phyloP scores from a whole-genome alignment of 2,113 vertebrate species.

The Platysternon megacephalum region DNA sequence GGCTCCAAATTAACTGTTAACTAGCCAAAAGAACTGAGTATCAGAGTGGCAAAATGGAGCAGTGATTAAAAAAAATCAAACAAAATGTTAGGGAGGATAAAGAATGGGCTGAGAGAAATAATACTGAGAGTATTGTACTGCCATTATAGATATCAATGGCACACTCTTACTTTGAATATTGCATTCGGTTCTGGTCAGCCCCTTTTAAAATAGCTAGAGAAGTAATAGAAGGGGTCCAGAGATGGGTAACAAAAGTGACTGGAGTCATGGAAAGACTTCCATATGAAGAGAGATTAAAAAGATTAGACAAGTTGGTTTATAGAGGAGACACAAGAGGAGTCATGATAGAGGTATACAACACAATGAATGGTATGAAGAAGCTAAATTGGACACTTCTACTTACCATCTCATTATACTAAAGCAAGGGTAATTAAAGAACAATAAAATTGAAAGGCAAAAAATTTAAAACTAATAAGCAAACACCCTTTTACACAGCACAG shows the following conservation, averaged over 20 bases:
- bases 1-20: neutral
- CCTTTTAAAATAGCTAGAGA: neutral
- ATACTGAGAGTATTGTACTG: neutral
- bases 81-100: neutral
- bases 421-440: slow-evolving; percentile 14
- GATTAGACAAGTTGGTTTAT: neutral
- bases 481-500: neutral
- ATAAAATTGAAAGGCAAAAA: slow-evolving; percentile 22
- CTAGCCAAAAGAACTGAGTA: neutral
- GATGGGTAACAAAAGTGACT: neutral
- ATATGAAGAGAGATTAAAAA: accelerated
- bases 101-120: neutral
- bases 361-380: neutral
- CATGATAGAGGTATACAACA: neutral
- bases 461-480: slow-evolving; percentile 28
- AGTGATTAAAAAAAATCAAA: neutral
- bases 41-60: neutral
- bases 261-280: neutral
- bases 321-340: neutral
- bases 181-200: neutral
- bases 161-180: neutral
- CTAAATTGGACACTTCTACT: neutral
- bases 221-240: neutral
- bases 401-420: neutral
- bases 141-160: neutral